Evolutionary conservation across 2,888 invertebrate genomes (phyloP).

Genomic region (Silvanus unidentatus): DNA sequence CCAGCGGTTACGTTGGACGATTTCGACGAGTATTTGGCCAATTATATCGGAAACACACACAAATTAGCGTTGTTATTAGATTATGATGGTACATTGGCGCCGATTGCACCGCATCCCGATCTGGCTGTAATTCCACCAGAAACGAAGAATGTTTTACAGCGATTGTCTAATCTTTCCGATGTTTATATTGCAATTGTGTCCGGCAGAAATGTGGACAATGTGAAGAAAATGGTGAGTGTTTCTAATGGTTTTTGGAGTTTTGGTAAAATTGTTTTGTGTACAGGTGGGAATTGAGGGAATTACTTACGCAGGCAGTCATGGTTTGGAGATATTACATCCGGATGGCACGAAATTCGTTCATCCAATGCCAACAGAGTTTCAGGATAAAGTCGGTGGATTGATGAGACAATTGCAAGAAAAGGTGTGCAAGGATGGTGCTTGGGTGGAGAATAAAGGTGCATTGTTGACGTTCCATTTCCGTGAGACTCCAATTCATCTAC

Average conservation of each 20-base stretch:
- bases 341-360: constrained; percentile 87
- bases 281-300: constrained; percentile 82
- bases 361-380: constrained; percentile 82
- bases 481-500: constrained; percentile 67
- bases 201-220: constrained; percentile 80
- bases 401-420: constrained; percentile 77
- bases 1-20: constrained; percentile 87
- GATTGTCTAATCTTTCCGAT: constrained; percentile 77
- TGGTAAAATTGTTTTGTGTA: constrained; percentile 11
- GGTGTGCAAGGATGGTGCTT: constrained; percentile 80
- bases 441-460: constrained; percentile 89
- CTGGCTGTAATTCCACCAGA: constrained; percentile 79
- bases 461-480: constrained; percentile 82
- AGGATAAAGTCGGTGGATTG: constrained; percentile 70
- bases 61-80: constrained; percentile 79
- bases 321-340: constrained; percentile 81
- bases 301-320: constrained; percentile 87
- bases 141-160: constrained; percentile 75
- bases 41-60: constrained; percentile 82
- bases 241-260: neutral
- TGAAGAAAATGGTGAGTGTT: constrained; percentile 71
- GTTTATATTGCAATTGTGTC: constrained; percentile 84
- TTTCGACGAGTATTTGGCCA: constrained; percentile 81
- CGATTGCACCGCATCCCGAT: constrained; percentile 85
- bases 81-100: constrained; percentile 84